These are phyloP conservation scores for Imbricaverruca yamaguchii DNA, from an alignment of 2,888 invertebrate genomes.

Conservation along the genomic window DNA sequence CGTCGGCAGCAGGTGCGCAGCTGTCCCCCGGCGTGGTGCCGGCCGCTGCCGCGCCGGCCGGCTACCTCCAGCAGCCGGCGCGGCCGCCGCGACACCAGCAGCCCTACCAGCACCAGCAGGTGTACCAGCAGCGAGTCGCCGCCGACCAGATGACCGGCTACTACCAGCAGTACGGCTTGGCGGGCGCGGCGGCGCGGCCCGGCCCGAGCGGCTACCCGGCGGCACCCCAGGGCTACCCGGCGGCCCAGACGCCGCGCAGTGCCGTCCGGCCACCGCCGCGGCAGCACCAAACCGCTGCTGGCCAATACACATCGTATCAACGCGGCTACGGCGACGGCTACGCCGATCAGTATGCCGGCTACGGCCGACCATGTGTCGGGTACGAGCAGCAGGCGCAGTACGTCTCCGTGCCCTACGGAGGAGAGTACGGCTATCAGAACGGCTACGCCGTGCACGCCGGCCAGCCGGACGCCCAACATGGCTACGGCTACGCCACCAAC, in stretches of 20 bases:
- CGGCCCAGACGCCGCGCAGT: not conserved
- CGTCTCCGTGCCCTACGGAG: not conserved
- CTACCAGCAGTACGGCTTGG: slow-evolving; percentile 17
- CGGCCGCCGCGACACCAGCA: not conserved
- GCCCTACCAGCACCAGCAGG: not conserved
- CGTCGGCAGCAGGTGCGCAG: not conserved
- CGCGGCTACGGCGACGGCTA: slow-evolving; percentile 13
- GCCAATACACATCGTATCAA: not conserved
- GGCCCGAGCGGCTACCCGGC: slow-evolving; percentile 6
- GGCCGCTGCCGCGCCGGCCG: not conserved
- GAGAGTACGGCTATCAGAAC: slow-evolving; percentile 2
- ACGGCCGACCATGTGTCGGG: not conserved
- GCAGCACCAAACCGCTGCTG: not conserved
- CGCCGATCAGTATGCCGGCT: slow-evolving; percentile 8
- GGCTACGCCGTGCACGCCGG: slow-evolving; percentile 20
- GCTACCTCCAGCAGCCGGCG: not conserved
- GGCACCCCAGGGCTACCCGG: not conserved
- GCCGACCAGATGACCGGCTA: not conserved
- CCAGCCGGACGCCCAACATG: slow-evolving; percentile 1
- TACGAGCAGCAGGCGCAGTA: slow-evolving; percentile 3
- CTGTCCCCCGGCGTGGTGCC: too few species aligned
- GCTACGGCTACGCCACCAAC: slow-evolving; percentile 8
- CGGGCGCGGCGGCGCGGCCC: not conserved
- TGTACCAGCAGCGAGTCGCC: not conserved
- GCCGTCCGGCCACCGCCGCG: not conserved